Evolutionary conservation across 2,888 invertebrate species (phyloP), one percentile per base, ranked within the genome.

Genomic region (Troilus luridus): DNA sequence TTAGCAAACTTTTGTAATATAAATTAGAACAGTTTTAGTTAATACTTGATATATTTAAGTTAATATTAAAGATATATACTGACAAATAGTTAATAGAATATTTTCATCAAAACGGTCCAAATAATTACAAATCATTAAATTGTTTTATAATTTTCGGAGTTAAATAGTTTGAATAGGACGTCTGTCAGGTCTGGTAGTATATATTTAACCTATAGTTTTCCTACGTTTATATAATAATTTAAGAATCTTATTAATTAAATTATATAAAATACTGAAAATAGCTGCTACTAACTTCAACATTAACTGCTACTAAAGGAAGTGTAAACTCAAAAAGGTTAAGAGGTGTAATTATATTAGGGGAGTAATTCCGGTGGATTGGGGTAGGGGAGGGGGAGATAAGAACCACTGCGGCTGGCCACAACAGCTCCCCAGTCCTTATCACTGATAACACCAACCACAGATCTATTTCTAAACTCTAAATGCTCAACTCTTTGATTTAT

Each of bases 401-500:
- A 56, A 85, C n/a, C 17, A n/a, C n/a, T 56, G 85, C 56, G 85
- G 85, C 17, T 56, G 0, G 54, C 81, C 81, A 81, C 81, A 81
- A 81, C 54, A 54, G 81, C 19, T 19, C 81, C 21, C 81, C 19
- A 56, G n/a, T n/a, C 21, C n/a, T 85, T 85, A 56, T 85, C 85
- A 56, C 11, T 56, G 56, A 85, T 85, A 85, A 85, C 10, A 56
- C n/a, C 56, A 0, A 85, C 85, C 85, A 85, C 85, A 85, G 85
- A 85, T 56, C 85, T 85, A 11, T 85, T 85, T 85, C 85, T n/a
- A n/a, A n/a, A n/a, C n/a, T n/a, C 56, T 56, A 11, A 85, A 85
- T 85, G 85, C 85, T 85, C 27, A 72, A 72, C 27, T 27, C 6
- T 27, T 72, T 72, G 72, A 72, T 72, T 72, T 72, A 72, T 27